phyloP scores from a whole-genome alignment of 2,113 vertebrate species.

The Trichomycterus rosablanca region DNA sequence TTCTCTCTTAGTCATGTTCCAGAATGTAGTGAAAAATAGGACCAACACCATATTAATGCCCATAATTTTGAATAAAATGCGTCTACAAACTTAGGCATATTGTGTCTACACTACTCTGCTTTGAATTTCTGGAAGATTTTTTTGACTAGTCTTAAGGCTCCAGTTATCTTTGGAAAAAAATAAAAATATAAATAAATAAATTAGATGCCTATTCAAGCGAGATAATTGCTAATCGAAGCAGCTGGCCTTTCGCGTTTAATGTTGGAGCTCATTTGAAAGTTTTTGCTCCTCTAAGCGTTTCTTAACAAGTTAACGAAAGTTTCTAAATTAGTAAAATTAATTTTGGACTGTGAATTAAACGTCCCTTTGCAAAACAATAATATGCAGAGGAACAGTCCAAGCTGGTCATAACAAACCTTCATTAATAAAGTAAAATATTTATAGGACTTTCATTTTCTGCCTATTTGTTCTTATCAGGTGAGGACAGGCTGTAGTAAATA shows the following conservation, averaged over 20 bases:
- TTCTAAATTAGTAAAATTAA: not conserved
- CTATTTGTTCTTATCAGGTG: slow-evolving; percentile 4
- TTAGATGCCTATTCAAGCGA: slow-evolving; percentile 7
- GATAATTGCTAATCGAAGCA: slow-evolving; percentile 29
- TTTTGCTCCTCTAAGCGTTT: not conserved
- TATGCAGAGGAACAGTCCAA: not conserved
- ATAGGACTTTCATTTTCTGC: not conserved
- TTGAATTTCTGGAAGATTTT: not conserved
- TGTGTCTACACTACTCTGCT: not conserved
- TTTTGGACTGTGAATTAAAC: too few relatives aligned
- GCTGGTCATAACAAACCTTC: not conserved
- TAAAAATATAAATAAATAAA: not conserved
- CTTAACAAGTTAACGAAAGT: not conserved
- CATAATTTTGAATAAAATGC: too few relatives aligned
- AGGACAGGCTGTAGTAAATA: slow-evolving; percentile 3
- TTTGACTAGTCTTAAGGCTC: not conserved
- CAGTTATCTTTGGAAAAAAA: slow-evolving; percentile 1
- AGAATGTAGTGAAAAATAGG: too few relatives aligned
- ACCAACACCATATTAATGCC: too few relatives aligned
- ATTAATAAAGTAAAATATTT: slow-evolving; percentile 8
- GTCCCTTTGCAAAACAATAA: not conserved
- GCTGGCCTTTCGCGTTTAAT: not conserved
- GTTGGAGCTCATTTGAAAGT: slow-evolving; percentile 3
- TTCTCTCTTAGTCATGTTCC: too few relatives aligned
- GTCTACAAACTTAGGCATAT: too few relatives aligned